These are phyloP conservation scores for Deroptyus accipitrinus DNA, from an alignment of 2,113 vertebrate genomes.

Conservation along the genomic window DNA sequence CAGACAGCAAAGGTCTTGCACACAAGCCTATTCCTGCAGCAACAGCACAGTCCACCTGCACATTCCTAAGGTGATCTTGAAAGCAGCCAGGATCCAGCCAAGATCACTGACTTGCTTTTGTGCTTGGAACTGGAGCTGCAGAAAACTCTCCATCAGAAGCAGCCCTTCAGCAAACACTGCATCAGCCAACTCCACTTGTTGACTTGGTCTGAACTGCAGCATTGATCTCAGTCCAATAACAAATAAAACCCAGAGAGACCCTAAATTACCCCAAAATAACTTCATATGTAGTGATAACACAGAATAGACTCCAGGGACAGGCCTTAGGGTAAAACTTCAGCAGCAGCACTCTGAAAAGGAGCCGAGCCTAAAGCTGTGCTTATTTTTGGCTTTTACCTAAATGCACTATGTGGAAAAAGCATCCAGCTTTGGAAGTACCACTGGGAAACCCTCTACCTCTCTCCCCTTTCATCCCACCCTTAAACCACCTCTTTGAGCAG, in stretches of 20 bases:
- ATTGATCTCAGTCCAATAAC: neutral
- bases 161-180: neutral
- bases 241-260: neutral
- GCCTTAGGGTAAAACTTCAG: neutral
- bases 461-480: neutral
- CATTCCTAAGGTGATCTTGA: neutral
- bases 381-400: neutral
- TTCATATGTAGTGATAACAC: accelerated
- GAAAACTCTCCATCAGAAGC: neutral
- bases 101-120: neutral
- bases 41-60: neutral
- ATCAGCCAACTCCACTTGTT: neutral
- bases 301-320: neutral
- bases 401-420: neutral
- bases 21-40: neutral
- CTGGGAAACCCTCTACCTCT: neutral
- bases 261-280: accelerated
- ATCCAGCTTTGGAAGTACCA: neutral
- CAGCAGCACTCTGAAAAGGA: neutral
- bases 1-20: neutral
- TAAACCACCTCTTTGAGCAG: neutral
- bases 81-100: neutral
- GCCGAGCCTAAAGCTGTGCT: neutral
- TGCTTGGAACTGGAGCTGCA: neutral
- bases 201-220: neutral